Base-by-base conservation (phyloP, 2,113 vertebrate species). In the Lepisosteus osseus region DNA sequence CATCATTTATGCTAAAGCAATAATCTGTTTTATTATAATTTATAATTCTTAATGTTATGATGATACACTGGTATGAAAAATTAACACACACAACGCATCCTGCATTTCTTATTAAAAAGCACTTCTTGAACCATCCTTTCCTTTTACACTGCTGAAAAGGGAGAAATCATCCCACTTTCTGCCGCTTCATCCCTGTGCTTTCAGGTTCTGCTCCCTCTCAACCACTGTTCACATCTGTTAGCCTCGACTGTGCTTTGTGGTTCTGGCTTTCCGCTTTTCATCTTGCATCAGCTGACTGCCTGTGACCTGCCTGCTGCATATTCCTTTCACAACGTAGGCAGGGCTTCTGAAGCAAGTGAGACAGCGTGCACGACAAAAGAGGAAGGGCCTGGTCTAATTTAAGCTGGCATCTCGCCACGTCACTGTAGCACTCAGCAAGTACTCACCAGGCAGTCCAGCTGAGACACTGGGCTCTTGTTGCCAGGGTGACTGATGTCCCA, bases 401-500 rank as follows among this genome's bases (percentile, higher is more conserved):
- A 9, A 59, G 14, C 57, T 59, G 57, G 57, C 4, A 59, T 59
- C 57, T 59, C 12, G n/a, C 12, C 12, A 59, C 57, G 5, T 59
- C 57, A 59, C 13, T 59, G n/a, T 6, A 13, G 57, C 57, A 59
- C 57, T 59, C n/a, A n/a, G 5, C 57, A n/a, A 11, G 57, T 44
- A 29, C 91, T 80, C 79, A 94, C 93, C 91, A 94, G 82, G 68
- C 93, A 94, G 82, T 94, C 93, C 13, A 94, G 87, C 76, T 94
- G 93, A 65, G 93, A 94, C 14, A 94, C 93, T 0, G 93, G 93
- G 68, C 91, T 94, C 82, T 94, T 94, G 78, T 92, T 94, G 70
- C 93, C 92, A 2, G 93, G 91, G 0, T 94, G 93, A 13, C 92
- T 93, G 80, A 93, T 93, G 80, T 94, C 93, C 92, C 93, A 94